Percentiles rank a stretch among this genome's conserved stretches.
Evolutionary conservation across 2,888 invertebrate species (phyloP).

Genomic region (Drosophila prostipennis): DNA sequence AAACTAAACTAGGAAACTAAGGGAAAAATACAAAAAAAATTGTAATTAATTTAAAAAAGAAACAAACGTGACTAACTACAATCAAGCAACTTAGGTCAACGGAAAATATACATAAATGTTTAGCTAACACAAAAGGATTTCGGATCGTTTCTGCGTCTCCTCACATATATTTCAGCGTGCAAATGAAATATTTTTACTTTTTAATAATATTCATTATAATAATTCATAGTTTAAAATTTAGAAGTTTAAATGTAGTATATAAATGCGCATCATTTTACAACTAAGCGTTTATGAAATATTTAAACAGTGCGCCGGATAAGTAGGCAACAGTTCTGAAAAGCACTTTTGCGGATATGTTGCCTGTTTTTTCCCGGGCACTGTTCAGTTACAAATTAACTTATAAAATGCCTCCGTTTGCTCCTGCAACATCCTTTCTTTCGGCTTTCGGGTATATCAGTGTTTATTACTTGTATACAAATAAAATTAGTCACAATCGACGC

Average conservation of each 20-base stretch:
- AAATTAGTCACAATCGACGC: slow-evolving; percentile 76
- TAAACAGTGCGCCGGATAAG: slow-evolving; percentile 21
- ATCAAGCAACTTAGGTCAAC: slow-evolving; percentile 66
- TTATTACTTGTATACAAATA: slow-evolving; percentile 34
- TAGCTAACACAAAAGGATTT: slow-evolving; percentile 10
- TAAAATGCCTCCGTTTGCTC: slow-evolving; percentile 40
- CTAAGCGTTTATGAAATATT: slow-evolving; percentile 15
- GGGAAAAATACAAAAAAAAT: slow-evolving; percentile 38
- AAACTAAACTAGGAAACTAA: slow-evolving; percentile 47
- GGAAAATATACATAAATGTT: slow-evolving; percentile 45
- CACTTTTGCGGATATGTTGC: neutral
- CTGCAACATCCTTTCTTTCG: slow-evolving; percentile 14
- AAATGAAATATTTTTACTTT: slow-evolving; percentile 37
- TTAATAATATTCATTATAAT: slow-evolving; percentile 7
- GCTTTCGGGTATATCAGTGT: neutral
- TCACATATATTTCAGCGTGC: slow-evolving; percentile 44
- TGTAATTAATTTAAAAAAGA: slow-evolving; percentile 14
- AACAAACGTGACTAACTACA: slow-evolving; percentile 62
- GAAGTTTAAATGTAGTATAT: slow-evolving; percentile 17
- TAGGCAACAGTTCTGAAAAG: slow-evolving; percentile 14
- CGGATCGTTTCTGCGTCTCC: slow-evolving; percentile 19
- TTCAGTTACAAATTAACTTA: slow-evolving; percentile 32
- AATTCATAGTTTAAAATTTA: slow-evolving; percentile 15
- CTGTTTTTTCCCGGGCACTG: neutral
- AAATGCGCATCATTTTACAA: slow-evolving; percentile 13